phyloP scores from a whole-genome alignment of 2,113 vertebrate species.

The Hippotragus niger region DNA sequence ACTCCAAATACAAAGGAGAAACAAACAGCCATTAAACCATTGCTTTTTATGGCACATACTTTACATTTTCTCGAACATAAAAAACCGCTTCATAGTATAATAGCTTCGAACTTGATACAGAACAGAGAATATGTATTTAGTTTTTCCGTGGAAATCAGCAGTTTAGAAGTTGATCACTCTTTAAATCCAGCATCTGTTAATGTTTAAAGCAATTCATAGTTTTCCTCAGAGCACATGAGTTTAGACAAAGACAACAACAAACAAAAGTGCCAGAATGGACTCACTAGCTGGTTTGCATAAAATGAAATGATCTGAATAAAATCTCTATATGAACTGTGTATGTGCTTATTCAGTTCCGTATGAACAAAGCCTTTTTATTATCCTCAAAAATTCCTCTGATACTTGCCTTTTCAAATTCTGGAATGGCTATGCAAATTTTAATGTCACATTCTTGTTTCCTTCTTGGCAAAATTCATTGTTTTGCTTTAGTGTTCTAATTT shows the following conservation, averaged over 20 bases:
- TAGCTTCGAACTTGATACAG: slow-evolving; percentile 36
- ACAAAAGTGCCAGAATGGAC: slow-evolving; percentile 66
- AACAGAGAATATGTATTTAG: slow-evolving; percentile 62
- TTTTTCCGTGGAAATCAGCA: slow-evolving; percentile 76
- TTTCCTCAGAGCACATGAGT: slow-evolving; percentile 76
- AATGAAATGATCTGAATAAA: slow-evolving; percentile 62
- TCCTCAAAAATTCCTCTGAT: slow-evolving; percentile 58
- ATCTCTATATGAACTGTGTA: not conserved
- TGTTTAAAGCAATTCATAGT: slow-evolving; percentile 78
- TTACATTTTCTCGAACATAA: slow-evolving; percentile 55
- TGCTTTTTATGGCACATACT: slow-evolving; percentile 47
- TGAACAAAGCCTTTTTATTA: slow-evolving; percentile 65
- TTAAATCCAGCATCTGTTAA: slow-evolving; percentile 81
- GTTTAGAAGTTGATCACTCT: slow-evolving; percentile 71
- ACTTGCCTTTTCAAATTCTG: slow-evolving; percentile 63
- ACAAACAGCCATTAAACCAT: not conserved
- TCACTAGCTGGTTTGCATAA: slow-evolving; percentile 31
- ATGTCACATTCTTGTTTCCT: slow-evolving; percentile 60
- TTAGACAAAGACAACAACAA: slow-evolving; percentile 74
- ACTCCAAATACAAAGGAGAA: slow-evolving; percentile 51
- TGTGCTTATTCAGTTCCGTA: slow-evolving; percentile 36
- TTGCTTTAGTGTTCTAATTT: slow-evolving; percentile 65
- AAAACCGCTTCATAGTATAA: slow-evolving; percentile 28
- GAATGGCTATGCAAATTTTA: slow-evolving; percentile 54
- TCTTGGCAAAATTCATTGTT: slow-evolving; percentile 64